Evolutionary conservation across 2,797 vertebrate genomes (phyloP).

Genomic region (Jordanella pulchra): DNA sequence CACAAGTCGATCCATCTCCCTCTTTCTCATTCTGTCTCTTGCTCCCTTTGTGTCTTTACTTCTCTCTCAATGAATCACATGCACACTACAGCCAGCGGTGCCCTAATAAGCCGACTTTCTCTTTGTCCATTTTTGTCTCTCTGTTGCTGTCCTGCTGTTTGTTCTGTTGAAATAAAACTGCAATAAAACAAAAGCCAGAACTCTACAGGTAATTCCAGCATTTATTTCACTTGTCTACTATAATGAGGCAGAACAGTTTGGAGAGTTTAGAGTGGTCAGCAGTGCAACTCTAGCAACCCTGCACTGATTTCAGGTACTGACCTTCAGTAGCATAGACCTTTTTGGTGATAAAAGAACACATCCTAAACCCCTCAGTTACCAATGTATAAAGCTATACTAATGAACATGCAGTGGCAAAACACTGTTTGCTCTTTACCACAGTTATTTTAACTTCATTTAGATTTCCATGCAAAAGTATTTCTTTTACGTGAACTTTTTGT

Average conservation of each 20-base stretch:
- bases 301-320: slow-evolving; percentile 26
- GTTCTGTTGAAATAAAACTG: not conserved
- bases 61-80: slow-evolving; percentile 48
- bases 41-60: slow-evolving; percentile 28
- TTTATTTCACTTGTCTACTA: not conserved
- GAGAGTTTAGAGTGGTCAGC: slow-evolving; percentile 61
- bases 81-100: slow-evolving; percentile 37
- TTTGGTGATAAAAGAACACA: slow-evolving; percentile 46
- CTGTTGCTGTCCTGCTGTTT: slow-evolving; percentile 15
- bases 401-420: slow-evolving; percentile 48
- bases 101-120: slow-evolving; percentile 60
- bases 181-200: slow-evolving; percentile 9
- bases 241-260: slow-evolving; percentile 38
- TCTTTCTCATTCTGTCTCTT: slow-evolving; percentile 38
- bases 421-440: slow-evolving; percentile 42
- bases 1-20: slow-evolving; percentile 64
- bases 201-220: slow-evolving; percentile 4
- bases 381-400: slow-evolving; percentile 27
- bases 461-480: no score
- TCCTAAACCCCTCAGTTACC: slow-evolving; percentile 53
- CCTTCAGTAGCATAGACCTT: slow-evolving; percentile 50
- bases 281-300: slow-evolving; percentile 45
- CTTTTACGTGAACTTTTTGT: no score
- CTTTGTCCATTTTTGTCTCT: slow-evolving; percentile 39
- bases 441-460: not conserved